Evolutionary conservation across 2,888 invertebrate species (phyloP).

Genomic region (Platycnemis pennipes): DNA sequence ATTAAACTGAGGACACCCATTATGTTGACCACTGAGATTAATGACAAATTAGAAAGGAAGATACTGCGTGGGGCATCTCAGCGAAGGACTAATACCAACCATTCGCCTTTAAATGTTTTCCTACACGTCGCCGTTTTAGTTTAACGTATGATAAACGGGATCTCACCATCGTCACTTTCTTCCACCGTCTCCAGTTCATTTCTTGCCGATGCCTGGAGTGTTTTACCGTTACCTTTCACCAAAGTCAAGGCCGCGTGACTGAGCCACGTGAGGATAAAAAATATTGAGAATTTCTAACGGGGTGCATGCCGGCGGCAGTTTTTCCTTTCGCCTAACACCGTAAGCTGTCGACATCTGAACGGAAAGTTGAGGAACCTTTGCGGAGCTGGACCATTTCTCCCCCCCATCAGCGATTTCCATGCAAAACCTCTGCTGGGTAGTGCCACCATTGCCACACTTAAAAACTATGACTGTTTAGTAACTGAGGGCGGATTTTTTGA

Average conservation of each 20-base stretch:
- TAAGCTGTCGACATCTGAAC: neutral
- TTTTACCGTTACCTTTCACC: slow-evolving; percentile 36
- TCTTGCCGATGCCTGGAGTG: neutral
- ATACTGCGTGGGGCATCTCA: no score
- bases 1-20: no score
- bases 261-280: neutral
- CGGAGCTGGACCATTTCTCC: neutral
- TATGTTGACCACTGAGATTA: no score
- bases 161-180: neutral
- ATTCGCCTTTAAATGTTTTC: neutral
- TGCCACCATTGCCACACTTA: neutral
- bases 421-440: neutral
- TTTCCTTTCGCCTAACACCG: neutral
- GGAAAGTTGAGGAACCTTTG: neutral
- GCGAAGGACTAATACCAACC: no score
- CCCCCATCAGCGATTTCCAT: neutral
- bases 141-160: neutral
- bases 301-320: neutral
- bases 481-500: neutral
- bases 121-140: neutral
- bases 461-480: neutral
- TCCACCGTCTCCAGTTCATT: neutral
- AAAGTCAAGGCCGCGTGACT: slow-evolving; percentile 56
- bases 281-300: slow-evolving; percentile 13
- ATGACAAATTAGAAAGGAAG: no score